Percentiles rank a stretch among this genome's conserved stretches.
Evolutionary conservation across 2,888 invertebrate genomes (phyloP).

Genomic region (Timema podura): DNA sequence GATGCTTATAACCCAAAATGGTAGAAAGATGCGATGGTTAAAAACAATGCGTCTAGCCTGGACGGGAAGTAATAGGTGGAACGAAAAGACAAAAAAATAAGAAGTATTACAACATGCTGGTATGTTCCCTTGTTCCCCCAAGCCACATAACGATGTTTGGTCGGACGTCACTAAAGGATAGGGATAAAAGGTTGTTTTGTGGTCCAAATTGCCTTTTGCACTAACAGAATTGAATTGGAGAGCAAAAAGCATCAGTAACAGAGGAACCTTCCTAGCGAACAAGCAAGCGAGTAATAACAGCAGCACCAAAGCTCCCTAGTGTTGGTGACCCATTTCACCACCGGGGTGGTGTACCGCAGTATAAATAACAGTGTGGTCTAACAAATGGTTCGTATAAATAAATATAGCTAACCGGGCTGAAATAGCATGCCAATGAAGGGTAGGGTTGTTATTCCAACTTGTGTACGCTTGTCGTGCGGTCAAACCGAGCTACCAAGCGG

Average conservation of each 20-base stretch:
- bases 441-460: slow-evolving; percentile 3
- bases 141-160: no score
- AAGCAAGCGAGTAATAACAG: neutral
- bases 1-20: no score
- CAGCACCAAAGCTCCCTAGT: neutral
- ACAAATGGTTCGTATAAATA: slow-evolving; percentile 9
- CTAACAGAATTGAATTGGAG: slow-evolving; percentile 19
- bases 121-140: no score
- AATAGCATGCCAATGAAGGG: neutral
- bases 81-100: no score
- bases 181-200: neutral
- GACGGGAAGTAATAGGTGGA: no score
- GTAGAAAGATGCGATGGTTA: no score
- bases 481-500: no score
- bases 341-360: slow-evolving; percentile 16
- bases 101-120: no score
- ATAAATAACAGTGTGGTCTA: slow-evolving; percentile 15
- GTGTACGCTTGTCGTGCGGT: neutral
- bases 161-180: no score
- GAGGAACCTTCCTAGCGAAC: neutral
- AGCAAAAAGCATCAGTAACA: neutral
- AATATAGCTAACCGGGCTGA: neutral
- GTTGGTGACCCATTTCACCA: neutral
- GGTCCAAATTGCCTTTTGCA: slow-evolving; percentile 17
- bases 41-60: no score